Base-by-base conservation (phyloP, 2,797 vertebrate species). In the Pseudochromis fuscus region DNA sequence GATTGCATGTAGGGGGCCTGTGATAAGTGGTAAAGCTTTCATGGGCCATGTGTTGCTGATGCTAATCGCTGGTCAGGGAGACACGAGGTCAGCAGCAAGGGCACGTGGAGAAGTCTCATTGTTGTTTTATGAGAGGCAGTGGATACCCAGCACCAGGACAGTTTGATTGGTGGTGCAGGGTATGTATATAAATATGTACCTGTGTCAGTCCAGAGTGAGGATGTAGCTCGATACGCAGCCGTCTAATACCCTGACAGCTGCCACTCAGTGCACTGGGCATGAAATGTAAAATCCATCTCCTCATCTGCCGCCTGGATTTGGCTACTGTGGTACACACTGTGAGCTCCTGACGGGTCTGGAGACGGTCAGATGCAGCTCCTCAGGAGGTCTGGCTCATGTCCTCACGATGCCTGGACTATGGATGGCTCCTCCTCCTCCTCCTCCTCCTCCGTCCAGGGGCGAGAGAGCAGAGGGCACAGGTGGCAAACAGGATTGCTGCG, bases 271-370 rank as follows among this genome's bases (percentile, higher is more conserved):
- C 61, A 72, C 21, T 66, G 13, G 7, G 63, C 75, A 51, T 59
- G 52, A 85, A 79, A 73, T 37, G 1, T 57, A 51, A 70, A 75
- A 81, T 45, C 75, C 62, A 28, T 51, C 50, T 42, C 33, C 49
- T 84, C 57, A 64, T 80, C 72, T 84, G 51, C 59, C 5, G 67
- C 60, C 68, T 68, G 82, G 55, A 79, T 60, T 30, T 9, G 35
- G 72, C 18, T 79, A 48, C 84, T 42, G 31, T 0, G 24, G 18
- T 33, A 9, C 83, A 67, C 40, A 11, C 76, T 72, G 79, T 46
- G 88, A 77, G 55, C 62, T 72, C 48, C 57, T 72, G 76, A 74
- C 77, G 63, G 69, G 77, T 86, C 75, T 68, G 55, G 74, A 75
- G 51, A 48, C 67, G 18, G 79, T 86, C 87, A 85, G 79, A 67